These are phyloP conservation scores for Athene cunicularia DNA, from an alignment of 2,113 vertebrate genomes.

Conservation along the genomic window DNA sequence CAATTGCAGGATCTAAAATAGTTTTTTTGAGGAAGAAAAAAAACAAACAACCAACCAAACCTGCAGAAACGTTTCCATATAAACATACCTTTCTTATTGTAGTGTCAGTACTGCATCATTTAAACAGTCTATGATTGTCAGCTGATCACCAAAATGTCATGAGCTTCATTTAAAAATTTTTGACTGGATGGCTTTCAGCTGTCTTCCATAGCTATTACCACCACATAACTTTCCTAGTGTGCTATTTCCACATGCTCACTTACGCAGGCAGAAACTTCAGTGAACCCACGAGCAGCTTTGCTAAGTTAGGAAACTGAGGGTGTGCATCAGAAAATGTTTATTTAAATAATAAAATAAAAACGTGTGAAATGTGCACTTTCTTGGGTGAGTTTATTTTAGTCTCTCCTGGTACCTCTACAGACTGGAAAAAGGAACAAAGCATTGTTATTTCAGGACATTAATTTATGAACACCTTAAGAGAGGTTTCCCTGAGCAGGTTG, in stretches of 20 bases:
- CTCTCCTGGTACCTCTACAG: neutral
- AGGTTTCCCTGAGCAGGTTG: neutral
- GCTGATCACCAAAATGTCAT: neutral
- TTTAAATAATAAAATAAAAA: neutral
- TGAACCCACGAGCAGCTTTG: neutral
- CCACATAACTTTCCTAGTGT: neutral
- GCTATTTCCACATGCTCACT: neutral
- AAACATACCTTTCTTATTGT: neutral
- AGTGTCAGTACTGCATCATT: neutral
- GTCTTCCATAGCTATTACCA: neutral
- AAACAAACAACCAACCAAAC: neutral
- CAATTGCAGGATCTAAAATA: neutral
- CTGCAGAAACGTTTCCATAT: neutral
- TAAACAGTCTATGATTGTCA: accelerated
- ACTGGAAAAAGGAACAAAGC: neutral
- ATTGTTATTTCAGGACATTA: neutral
- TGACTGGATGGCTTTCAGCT: neutral
- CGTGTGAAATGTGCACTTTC: neutral
- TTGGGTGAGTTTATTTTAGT: neutral
- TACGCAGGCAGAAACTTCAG: neutral
- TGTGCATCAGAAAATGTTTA: neutral
- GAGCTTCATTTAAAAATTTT: neutral
- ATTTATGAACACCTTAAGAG: neutral
- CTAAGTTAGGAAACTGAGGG: neutral
- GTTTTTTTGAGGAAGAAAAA: neutral